Percentiles rank a stretch among this genome's conserved stretches.
phyloP scores from a whole-genome alignment of 1,140 invertebrate genomes.

The Trichonephila clavata region DNA sequence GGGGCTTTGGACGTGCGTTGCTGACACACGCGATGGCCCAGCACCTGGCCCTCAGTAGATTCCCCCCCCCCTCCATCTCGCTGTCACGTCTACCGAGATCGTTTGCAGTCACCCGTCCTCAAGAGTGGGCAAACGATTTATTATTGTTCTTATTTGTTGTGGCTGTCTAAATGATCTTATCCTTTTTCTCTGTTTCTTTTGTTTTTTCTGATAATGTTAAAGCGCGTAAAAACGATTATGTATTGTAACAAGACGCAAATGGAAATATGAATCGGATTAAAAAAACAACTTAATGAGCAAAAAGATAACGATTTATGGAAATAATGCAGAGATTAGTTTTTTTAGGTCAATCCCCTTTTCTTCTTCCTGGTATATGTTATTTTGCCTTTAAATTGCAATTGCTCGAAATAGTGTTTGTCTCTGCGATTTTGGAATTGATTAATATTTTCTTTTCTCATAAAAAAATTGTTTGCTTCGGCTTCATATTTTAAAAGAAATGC shows the following conservation, averaged over 20 bases:
- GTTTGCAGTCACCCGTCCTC: conserved; percentile 36
- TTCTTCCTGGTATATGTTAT: neutral
- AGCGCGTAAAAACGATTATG: conserved; percentile 17
- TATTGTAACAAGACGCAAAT: conserved; percentile 18
- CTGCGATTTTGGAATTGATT: too few relatives aligned
- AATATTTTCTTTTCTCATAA: too few relatives aligned
- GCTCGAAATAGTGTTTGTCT: too few relatives aligned
- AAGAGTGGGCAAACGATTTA: conserved; percentile 31
- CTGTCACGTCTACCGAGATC: neutral
- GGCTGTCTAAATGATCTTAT: neutral
- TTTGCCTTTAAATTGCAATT: neutral
- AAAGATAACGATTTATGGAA: neutral
- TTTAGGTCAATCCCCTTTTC: neutral
- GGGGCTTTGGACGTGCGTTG: conserved; percentile 49
- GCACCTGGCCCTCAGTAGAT: conserved; percentile 45
- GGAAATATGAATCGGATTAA: neutral
- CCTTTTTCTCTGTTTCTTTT: neutral
- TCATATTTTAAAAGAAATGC: too few relatives aligned
- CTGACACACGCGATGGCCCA: conserved; percentile 55
- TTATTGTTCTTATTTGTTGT: conserved; percentile 23
- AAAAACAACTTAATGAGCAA: neutral
- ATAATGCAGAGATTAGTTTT: neutral
- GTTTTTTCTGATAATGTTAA: neutral
- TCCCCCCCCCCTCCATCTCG: neutral
- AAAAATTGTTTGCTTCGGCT: too few relatives aligned